phyloP scores from a whole-genome alignment of 2,113 vertebrate genomes.

The Toxostoma redivivum region DNA sequence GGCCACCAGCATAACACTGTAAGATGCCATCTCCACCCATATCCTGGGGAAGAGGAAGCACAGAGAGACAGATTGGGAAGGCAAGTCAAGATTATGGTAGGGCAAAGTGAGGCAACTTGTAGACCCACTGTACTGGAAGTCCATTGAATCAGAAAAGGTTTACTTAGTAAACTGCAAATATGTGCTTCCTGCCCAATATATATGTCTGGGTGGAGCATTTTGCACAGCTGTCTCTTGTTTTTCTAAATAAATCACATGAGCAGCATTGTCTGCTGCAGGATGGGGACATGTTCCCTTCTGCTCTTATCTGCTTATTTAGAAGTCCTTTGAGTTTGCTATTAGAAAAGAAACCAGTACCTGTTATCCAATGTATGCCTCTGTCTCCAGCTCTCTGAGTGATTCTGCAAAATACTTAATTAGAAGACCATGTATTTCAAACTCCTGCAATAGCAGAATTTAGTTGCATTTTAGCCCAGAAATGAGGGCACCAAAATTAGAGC shows the following conservation, averaged over 20 bases:
- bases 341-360: background rate
- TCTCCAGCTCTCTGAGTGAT: background rate
- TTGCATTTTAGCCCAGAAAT: constrained; percentile 50
- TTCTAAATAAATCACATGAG: background rate
- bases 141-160: background rate
- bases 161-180: background rate
- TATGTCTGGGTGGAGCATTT: background rate
- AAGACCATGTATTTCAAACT: background rate
- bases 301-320: background rate
- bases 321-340: background rate
- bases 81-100: background rate
- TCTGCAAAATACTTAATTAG: background rate
- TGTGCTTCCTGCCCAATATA: background rate
- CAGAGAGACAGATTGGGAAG: background rate
- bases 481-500: constrained; percentile 48
- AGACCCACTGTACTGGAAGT: background rate
- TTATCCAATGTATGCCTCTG: background rate
- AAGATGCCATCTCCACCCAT: background rate
- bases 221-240: background rate
- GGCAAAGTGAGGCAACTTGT: background rate
- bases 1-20: background rate
- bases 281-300: background rate
- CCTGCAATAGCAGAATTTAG: background rate
- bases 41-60: background rate
- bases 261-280: background rate